Evolutionary conservation across 2,888 invertebrate genomes (phyloP), one percentile per base, ranked within the genome.

Genomic region (Parnassius mnemosyne): DNA sequence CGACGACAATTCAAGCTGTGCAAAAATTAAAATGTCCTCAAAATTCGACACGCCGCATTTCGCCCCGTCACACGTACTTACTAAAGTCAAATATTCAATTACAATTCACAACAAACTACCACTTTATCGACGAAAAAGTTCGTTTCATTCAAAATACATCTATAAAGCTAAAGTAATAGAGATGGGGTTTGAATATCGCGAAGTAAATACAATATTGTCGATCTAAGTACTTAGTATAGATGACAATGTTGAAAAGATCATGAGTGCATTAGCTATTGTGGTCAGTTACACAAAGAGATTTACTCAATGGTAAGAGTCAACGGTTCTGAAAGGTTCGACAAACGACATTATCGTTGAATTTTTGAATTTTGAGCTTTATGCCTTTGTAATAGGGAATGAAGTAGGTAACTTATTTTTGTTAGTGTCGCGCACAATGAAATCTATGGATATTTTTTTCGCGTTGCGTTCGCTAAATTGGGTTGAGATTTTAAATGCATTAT

Each of bases 1-100:
- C 9, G 41, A 34, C 41, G 3, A 57, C 12, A 46, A 1, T 55
- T 78, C 84, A 83, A 77, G 82, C 84, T 81, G 85, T 74, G 84
- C 66, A 76, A 70, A 74, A 81, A 83, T 84, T 83, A 75, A 76
- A 78, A 76, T 66, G 70, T 79, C 73, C 71, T 56, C 55, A 13
- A 68, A 71, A 85, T 86, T 86, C 80, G 83, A 67, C 80, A 80
- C 82, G 77, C 77, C 58, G 66, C 65, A 66, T 44, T 72, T 75
- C 75, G 81, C 87, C 88, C 85, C 87, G 87, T 90, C 89, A 89
- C 89, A 87, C 87, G 70, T 43, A 85, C 78, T 89, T 87, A 84
- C 72, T 69, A 76, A 86, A 89, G 89, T 90, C 89, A 90, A 87
- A 89, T 87, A 89, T 88, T 87, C 88, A 86, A 88, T 89, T 89